These are phyloP conservation scores for Meteorus sp. DNA, from an alignment of 1,140 invertebrate genomes.

Conservation along the genomic window DNA sequence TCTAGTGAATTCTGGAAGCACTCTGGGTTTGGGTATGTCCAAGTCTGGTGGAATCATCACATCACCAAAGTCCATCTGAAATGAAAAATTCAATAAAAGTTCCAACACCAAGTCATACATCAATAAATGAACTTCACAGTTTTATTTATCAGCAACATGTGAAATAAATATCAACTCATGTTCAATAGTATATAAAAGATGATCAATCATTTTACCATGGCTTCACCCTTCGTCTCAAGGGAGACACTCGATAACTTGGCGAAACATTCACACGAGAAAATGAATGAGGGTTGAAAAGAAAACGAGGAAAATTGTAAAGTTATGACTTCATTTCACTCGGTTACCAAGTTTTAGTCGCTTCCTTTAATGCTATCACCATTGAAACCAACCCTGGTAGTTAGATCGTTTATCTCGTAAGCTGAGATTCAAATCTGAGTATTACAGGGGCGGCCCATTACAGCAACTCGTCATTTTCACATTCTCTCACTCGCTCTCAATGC, in stretches of 20 bases:
- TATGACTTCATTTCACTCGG: not conserved
- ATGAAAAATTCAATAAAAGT: no score
- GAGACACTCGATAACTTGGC: slow-evolving; percentile 1
- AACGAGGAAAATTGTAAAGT: not conserved
- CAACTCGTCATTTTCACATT: not conserved
- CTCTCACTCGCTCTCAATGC: slow-evolving; percentile 11
- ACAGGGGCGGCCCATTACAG: slow-evolving; percentile 24
- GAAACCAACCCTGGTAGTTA: slow-evolving; percentile 44
- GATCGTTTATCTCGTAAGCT: slow-evolving; percentile 49
- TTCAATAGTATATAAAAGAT: no score
- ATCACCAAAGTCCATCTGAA: slow-evolving; percentile 84
- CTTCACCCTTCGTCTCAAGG: slow-evolving; percentile 18
- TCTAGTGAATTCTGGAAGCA: slow-evolving; percentile 82
- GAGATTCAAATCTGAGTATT: slow-evolving; percentile 46
- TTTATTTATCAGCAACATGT: no score
- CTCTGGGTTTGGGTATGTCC: slow-evolving; percentile 73
- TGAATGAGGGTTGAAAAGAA: not conserved
- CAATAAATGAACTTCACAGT: no score
- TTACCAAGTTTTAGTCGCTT: not conserved
- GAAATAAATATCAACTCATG: no score
- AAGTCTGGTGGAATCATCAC: slow-evolving; percentile 75
- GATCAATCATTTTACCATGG: not conserved
- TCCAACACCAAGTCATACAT: no score
- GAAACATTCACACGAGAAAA: not conserved
- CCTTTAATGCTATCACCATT: not conserved